A percentile compares a stretch with the other conserved stretches of the same genome.
These are phyloP conservation scores for Hydrolagus colliei DNA, from an alignment of 2,797 vertebrate species.

Conservation along the genomic window DNA sequence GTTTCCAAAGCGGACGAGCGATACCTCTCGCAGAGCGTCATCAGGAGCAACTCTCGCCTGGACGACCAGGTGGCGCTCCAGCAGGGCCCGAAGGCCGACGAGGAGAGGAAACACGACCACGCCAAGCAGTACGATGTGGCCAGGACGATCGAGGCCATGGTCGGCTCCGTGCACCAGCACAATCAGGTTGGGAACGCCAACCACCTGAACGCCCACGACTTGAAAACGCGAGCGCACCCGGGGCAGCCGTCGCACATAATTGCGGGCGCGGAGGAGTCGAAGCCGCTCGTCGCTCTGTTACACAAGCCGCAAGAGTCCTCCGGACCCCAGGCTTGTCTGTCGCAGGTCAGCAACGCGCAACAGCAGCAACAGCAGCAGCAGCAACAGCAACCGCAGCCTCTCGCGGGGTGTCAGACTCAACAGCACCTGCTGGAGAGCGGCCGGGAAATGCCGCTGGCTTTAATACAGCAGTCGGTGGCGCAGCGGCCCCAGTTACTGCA, in stretches of 20 bases:
- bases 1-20: slow-evolving; percentile 84
- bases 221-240: slow-evolving; percentile 69
- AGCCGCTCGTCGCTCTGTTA: slow-evolving; percentile 66
- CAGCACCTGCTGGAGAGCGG: slow-evolving; percentile 77
- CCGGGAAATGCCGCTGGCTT: slow-evolving; percentile 74
- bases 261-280: slow-evolving; percentile 70
- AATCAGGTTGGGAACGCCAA: slow-evolving; percentile 62
- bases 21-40: slow-evolving; percentile 84
- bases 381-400: slow-evolving; percentile 51
- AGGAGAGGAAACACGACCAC: slow-evolving; percentile 52
- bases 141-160: slow-evolving; percentile 41
- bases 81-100: slow-evolving; percentile 68
- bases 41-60: slow-evolving; percentile 81
- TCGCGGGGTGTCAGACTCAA: slow-evolving; percentile 64
- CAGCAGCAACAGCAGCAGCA: slow-evolving; percentile 25
- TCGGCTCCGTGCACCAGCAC: slow-evolving; percentile 63
- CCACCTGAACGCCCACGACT: slow-evolving; percentile 55
- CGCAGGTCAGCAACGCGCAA: slow-evolving; percentile 52
- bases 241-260: slow-evolving; percentile 63
- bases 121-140: slow-evolving; percentile 18
- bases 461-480: slow-evolving; percentile 72
- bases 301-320: slow-evolving; percentile 66
- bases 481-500: slow-evolving; percentile 52
- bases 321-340: slow-evolving; percentile 71
- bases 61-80: slow-evolving; percentile 75